Evolutionary conservation across 2,113 vertebrate genomes (phyloP).

Genomic region (Caretta caretta): DNA sequence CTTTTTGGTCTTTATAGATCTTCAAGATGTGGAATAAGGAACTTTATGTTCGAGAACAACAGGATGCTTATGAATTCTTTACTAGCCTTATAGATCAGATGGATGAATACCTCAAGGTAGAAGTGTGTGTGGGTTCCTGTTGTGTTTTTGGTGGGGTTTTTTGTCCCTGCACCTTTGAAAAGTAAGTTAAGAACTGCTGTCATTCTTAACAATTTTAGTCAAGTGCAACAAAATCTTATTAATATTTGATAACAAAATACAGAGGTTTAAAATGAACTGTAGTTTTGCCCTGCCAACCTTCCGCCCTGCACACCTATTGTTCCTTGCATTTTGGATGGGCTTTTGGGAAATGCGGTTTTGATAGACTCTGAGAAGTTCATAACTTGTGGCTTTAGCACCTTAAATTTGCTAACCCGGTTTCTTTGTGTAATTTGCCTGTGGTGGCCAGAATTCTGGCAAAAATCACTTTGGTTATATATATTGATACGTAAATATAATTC

Average conservation of each 20-base stretch:
- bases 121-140: neutral
- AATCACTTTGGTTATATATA: neutral
- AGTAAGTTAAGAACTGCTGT: neutral
- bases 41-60: slow-evolving; percentile 96
- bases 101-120: slow-evolving; percentile 98
- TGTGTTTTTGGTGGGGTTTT: neutral
- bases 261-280: neutral
- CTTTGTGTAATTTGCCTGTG: neutral
- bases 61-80: slow-evolving; percentile 99
- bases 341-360: neutral
- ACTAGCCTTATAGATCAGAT: slow-evolving; percentile 98
- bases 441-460: neutral
- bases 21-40: slow-evolving; percentile 99
- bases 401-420: neutral
- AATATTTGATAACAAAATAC: neutral
- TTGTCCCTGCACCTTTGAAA: neutral
- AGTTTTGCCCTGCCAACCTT: neutral
- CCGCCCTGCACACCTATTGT: neutral
- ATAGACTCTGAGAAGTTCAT: neutral
- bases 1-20: slow-evolving; percentile 81
- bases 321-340: neutral
- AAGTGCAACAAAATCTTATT: neutral
- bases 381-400: neutral
- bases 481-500: neutral
- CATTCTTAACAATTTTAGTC: neutral